These are phyloP conservation scores for Alviniconcha strummeri DNA, from an alignment of 2,888 invertebrate species.

Conservation along the genomic window DNA sequence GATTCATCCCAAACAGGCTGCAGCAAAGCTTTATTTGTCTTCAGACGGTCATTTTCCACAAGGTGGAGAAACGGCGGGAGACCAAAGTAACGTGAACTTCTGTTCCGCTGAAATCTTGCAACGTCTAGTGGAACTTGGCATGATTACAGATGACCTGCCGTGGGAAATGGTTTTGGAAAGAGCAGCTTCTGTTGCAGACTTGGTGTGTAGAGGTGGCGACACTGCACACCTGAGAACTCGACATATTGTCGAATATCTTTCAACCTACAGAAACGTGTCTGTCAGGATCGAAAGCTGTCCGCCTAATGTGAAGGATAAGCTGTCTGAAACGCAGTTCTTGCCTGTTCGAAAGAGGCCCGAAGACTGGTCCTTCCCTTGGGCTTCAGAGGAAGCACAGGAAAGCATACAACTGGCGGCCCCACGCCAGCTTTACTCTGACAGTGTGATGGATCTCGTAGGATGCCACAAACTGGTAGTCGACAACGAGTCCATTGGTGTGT, in stretches of 20 bases:
- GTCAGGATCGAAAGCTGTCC: background rate
- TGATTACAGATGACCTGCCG: conserved; percentile 43
- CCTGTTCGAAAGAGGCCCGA: background rate
- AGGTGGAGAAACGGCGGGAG: conserved; percentile 3
- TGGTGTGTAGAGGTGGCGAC: background rate
- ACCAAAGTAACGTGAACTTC: conserved; percentile 39
- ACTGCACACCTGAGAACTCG: background rate
- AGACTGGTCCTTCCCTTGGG: conserved; percentile 7
- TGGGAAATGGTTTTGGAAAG: conserved; percentile 46
- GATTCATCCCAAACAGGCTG: conserved; percentile 49
- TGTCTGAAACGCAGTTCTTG: background rate
- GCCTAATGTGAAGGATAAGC: background rate
- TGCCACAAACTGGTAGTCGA: background rate
- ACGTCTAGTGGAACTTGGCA: conserved; percentile 43
- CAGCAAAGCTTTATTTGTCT: conserved; percentile 45
- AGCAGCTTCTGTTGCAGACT: conserved; percentile 38
- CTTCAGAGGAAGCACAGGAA: background rate
- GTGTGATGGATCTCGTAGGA: background rate
- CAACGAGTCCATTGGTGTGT: background rate
- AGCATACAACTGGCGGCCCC: background rate
- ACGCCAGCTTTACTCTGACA: background rate
- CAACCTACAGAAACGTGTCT: background rate
- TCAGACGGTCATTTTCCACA: conserved; percentile 53
- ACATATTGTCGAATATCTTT: background rate
- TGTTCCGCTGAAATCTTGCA: background rate